These are phyloP conservation scores for Schizopygopsis malacanthus DNA, from an alignment of 2,797 vertebrate species.

Conservation along the genomic window DNA sequence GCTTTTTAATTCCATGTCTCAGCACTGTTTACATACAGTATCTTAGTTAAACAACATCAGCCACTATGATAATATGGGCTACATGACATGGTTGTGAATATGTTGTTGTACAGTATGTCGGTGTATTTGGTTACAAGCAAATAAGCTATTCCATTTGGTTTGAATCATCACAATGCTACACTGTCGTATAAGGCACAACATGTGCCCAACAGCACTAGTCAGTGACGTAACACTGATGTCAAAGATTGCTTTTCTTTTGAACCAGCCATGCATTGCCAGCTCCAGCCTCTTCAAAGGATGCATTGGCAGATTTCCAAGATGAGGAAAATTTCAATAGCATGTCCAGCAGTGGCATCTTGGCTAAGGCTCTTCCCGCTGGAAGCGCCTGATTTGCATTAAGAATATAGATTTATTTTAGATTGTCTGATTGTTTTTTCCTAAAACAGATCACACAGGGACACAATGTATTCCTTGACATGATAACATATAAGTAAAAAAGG, in stretches of 20 bases:
- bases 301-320: conserved; percentile 30
- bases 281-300: conserved; percentile 1
- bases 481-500: not conserved
- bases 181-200: conserved; percentile 41
- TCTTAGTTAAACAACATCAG: conserved; percentile 41
- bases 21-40: conserved; percentile 46
- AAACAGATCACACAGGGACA: conserved; percentile 3
- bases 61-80: conserved; percentile 14
- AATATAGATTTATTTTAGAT: conserved; percentile 19
- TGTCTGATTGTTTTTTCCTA: not conserved
- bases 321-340: not conserved
- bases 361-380: conserved; percentile 6
- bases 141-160: not conserved
- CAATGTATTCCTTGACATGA: not conserved
- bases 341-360: conserved; percentile 13
- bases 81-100: conserved; percentile 35
- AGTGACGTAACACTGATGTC: conserved; percentile 26
- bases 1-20: conserved; percentile 48
- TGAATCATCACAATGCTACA: not conserved
- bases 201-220: not conserved
- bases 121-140: not conserved
- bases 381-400: conserved; percentile 36
- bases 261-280: not conserved
- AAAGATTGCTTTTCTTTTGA: conserved; percentile 37
- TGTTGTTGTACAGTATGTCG: conserved; percentile 3